Evolutionary conservation across 1,140 invertebrate genomes (phyloP).

Genomic region (Dinoponera quadriceps): DNA sequence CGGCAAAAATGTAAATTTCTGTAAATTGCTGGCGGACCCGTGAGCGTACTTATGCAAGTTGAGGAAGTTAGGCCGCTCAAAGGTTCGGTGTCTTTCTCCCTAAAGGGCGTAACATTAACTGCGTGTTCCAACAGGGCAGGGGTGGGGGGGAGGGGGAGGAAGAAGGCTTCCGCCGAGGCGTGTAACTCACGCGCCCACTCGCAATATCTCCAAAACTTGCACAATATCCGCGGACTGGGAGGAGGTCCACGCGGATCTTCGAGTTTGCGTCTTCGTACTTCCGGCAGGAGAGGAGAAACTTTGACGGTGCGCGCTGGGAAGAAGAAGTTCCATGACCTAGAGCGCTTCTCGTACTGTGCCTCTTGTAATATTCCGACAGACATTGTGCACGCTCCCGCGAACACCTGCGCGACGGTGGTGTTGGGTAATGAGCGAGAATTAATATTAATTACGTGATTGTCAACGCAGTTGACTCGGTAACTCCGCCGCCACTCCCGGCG

Average conservation of each 20-base stretch:
- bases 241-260: conserved; percentile 60
- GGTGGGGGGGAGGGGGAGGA: conserved; percentile 25
- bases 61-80: conserved; percentile 1
- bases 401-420: background rate
- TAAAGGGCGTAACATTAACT: conserved; percentile 49
- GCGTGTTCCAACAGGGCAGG: background rate
- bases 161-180: conserved; percentile 21
- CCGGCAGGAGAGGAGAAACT: conserved; percentile 29
- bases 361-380: conserved; percentile 50
- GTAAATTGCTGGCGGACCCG: conserved; percentile 7
- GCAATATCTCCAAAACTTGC: conserved; percentile 69
- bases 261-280: conserved; percentile 49
- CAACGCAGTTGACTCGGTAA: conserved; percentile 51
- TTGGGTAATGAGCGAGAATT: conserved; percentile 44
- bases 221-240: conserved; percentile 49
- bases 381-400: background rate
- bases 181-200: conserved; percentile 48
- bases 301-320: conserved; percentile 8
- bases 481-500: conserved; percentile 3
- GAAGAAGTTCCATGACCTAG: conserved; percentile 51
- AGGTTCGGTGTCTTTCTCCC: background rate
- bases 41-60: background rate
- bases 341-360: conserved; percentile 26
- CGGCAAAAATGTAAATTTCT: background rate
- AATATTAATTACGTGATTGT: conserved; percentile 60